A percentile compares a stretch with the other conserved stretches of the same genome.
Conservation (phyloP, 1,140 invertebrate species). For the Psix sp. region DNA sequence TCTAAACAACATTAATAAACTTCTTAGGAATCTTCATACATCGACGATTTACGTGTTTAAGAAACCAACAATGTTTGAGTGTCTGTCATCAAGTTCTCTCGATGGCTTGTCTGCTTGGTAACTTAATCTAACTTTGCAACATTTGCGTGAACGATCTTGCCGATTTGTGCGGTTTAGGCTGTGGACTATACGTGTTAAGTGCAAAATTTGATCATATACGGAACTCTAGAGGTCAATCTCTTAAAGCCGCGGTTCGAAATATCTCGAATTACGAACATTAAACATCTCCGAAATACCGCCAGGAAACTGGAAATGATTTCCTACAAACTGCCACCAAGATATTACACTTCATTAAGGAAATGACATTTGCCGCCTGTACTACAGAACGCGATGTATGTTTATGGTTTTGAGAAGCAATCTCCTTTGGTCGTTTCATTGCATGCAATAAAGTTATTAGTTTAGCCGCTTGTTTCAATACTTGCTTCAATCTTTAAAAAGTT, state of each 20-base stretch:
- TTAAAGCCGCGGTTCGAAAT: constrained; percentile 12
- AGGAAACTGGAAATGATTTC: constrained; percentile 42
- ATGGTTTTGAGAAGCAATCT: neutral
- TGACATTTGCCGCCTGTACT: constrained; percentile 24
- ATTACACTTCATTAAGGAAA: constrained; percentile 47
- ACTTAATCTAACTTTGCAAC: constrained; percentile 34
- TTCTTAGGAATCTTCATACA: too few relatives aligned
- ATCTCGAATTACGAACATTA: constrained; percentile 44
- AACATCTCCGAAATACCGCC: constrained; percentile 36
- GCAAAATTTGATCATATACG: too few relatives aligned
- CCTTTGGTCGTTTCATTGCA: constrained; percentile 5
- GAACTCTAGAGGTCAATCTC: too few relatives aligned
- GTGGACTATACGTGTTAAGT: too few relatives aligned
- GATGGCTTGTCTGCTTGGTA: constrained; percentile 11
- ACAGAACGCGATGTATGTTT: constrained; percentile 19
- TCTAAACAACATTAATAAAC: too few relatives aligned
- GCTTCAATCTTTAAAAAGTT: too few relatives aligned
- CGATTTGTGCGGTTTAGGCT: too few relatives aligned
- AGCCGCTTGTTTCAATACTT: too few relatives aligned
- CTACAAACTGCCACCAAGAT: constrained; percentile 18
- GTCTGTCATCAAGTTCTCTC: constrained; percentile 10
- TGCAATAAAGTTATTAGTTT: neutral
- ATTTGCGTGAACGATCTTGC: too few relatives aligned
- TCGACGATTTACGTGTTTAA: too few relatives aligned
- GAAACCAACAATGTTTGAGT: neutral